Percentiles rank a stretch among this genome's conserved stretches.
phyloP scores from a whole-genome alignment of 30 jellyfish, hydroid and myxozoan genomes.

The Aurelia sp. region DNA sequence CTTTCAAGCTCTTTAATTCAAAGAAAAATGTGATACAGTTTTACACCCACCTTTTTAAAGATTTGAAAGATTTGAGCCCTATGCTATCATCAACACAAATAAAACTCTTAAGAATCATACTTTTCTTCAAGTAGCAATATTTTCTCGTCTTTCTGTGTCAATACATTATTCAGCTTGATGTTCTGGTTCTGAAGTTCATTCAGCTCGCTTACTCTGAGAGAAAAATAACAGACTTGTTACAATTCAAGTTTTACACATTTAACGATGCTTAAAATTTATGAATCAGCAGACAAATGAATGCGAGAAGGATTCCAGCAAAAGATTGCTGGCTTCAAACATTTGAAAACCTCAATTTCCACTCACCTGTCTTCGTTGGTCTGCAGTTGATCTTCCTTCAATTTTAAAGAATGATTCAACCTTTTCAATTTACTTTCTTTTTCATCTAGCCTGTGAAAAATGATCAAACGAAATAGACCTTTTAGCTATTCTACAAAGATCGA shows the following conservation, averaged over 20 bases:
- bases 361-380: slow-evolving; percentile 74
- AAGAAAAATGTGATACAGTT: too few relatives aligned
- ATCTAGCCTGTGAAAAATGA: slow-evolving; percentile 46
- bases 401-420: slow-evolving; percentile 74
- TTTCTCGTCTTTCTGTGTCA: slow-evolving; percentile 78
- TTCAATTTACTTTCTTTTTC: slow-evolving; percentile 75
- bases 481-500: too few relatives aligned
- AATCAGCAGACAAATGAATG: not conserved
- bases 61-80: too few relatives aligned
- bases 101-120: slow-evolving; percentile 45
- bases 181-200: slow-evolving; percentile 68
- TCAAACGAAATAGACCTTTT: too few relatives aligned
- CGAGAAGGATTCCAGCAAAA: not conserved
- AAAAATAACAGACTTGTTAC: not conserved
- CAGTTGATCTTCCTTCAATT: slow-evolving; percentile 81
- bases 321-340: too few relatives aligned
- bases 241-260: too few relatives aligned
- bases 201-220: slow-evolving; percentile 75
- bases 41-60: too few relatives aligned
- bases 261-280: too few relatives aligned
- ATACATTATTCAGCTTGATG: slow-evolving; percentile 53
- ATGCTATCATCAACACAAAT: too few relatives aligned
- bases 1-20: too few relatives aligned
- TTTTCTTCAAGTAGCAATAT: slow-evolving; percentile 69
- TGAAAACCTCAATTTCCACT: not conserved